A percentile compares a stretch with the other conserved stretches of the same genome.
phyloP scores from a whole-genome alignment of 92 coral and sea anemone species.

The Palythoa heliodiscus region DNA sequence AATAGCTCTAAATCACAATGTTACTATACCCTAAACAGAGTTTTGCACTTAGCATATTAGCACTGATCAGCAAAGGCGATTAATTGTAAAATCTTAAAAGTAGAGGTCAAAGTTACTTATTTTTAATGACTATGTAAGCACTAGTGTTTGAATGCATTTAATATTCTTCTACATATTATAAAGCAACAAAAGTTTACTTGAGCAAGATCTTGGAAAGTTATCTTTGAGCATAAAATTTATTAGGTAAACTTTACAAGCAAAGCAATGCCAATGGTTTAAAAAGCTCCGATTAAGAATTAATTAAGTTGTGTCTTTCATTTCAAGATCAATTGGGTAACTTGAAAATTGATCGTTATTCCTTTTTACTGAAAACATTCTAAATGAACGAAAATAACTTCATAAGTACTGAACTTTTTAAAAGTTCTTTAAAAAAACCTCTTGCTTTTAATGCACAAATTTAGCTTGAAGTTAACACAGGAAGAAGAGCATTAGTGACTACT shows the following conservation, averaged over 20 bases:
- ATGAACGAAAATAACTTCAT: background rate
- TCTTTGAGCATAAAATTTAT: background rate
- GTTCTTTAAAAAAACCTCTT: background rate
- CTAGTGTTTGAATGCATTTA: background rate
- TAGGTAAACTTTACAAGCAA: background rate
- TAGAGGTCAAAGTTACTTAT: no score
- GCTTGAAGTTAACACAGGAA: constrained; percentile 14
- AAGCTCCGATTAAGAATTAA: constrained; percentile 5
- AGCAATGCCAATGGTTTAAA: background rate
- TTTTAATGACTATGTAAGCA: background rate
- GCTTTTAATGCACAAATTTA: background rate
- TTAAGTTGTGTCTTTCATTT: constrained; percentile 22
- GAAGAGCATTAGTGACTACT: background rate
- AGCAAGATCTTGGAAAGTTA: background rate
- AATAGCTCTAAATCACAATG: no score
- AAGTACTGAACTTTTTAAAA: background rate
- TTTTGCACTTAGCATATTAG: no score
- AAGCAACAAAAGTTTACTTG: background rate
- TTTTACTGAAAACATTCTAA: background rate
- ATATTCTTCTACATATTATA: background rate
- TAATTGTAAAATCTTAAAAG: no score
- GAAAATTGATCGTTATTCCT: background rate
- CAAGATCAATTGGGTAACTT: constrained; percentile 21
- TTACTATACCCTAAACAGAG: no score
- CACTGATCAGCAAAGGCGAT: no score